Evolutionary conservation across 2,888 invertebrate species (phyloP).

Genomic region (Cotesia congregata): DNA sequence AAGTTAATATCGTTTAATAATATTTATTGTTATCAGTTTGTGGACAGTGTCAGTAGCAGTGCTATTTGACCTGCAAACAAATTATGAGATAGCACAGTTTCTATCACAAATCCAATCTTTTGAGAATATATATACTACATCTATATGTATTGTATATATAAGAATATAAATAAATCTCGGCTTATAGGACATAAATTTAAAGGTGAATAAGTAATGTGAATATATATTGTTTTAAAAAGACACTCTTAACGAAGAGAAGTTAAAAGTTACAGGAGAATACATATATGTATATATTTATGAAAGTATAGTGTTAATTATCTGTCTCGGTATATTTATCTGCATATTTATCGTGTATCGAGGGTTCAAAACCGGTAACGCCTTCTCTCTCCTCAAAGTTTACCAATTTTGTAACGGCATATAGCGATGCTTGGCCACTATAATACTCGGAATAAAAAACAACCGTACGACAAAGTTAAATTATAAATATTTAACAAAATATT

Average conservation of each 20-base stretch:
- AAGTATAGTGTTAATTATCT: conserved; percentile 35
- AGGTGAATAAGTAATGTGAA: background rate
- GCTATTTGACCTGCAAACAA: conserved; percentile 36
- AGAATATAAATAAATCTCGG: background rate
- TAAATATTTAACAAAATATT: background rate
- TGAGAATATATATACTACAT: background rate
- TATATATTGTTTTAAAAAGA: background rate
- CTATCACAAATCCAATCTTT: conserved; percentile 5
- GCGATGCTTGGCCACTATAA: background rate
- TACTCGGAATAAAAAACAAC: conserved; percentile 4
- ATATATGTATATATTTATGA: background rate
- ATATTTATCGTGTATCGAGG: conserved; percentile 33
- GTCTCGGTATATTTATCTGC: conserved; percentile 34
- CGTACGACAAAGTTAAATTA: conserved; percentile 13
- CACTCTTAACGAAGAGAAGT: background rate
- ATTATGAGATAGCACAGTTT: conserved; percentile 19
- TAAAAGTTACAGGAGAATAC: background rate
- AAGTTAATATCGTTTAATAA: background rate
- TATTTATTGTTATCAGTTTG: conserved; percentile 31
- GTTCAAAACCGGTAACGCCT: conserved; percentile 31
- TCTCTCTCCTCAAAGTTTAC: conserved; percentile 15
- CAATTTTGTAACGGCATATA: conserved; percentile 6
- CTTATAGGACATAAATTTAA: background rate
- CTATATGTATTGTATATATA: background rate
- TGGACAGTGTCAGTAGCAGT: conserved; percentile 24